Percentiles rank a stretch among this genome's conserved stretches.
These are phyloP conservation scores for Pantherophis guttatus DNA, from an alignment of 2,113 vertebrate genomes.

Conservation along the genomic window DNA sequence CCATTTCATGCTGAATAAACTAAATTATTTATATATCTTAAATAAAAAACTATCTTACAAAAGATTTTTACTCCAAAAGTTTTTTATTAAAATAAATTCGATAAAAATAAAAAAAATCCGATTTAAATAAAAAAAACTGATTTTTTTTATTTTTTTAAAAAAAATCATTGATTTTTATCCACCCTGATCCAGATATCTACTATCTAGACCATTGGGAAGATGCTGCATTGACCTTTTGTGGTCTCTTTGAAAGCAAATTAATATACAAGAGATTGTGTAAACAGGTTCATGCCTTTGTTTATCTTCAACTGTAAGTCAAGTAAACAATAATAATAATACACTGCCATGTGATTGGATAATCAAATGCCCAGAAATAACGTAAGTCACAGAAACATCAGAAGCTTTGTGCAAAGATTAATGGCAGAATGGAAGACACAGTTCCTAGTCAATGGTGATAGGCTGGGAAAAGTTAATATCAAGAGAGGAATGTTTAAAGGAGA, in stretches of 20 bases:
- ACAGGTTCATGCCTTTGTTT: neutral
- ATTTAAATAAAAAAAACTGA: no score
- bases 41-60: no score
- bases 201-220: neutral
- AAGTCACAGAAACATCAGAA: neutral
- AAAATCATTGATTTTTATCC: no score
- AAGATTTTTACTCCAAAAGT: no score
- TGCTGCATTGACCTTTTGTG: neutral
- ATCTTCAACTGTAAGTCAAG: neutral
- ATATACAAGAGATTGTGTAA: neutral
- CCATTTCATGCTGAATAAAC: no score
- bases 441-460: neutral
- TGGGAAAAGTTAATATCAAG: neutral
- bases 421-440: neutral
- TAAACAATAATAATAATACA: neutral
- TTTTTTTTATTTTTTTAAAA: no score
- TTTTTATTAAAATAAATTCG: no score
- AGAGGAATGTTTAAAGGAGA: neutral
- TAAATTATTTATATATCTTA: no score
- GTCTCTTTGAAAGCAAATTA: neutral
- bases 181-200: neutral
- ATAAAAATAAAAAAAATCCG: no score
- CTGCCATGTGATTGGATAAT: neutral
- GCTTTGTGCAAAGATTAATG: neutral
- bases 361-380: neutral